These are phyloP conservation scores for Poecile atricapillus DNA, from an alignment of 2,113 vertebrate species.

Conservation along the genomic window DNA sequence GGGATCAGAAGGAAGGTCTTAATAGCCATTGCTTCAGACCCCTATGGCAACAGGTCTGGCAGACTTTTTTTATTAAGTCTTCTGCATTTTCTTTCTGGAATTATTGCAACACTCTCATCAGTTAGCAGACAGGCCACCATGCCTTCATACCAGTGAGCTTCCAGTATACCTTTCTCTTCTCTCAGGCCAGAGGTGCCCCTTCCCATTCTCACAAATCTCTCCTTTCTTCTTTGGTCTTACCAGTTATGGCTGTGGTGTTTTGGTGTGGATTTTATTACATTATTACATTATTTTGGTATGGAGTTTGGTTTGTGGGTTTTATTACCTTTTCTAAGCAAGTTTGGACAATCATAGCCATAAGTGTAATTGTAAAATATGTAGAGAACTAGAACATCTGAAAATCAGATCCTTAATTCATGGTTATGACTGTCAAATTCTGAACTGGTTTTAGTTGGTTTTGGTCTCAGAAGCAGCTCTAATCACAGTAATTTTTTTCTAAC, in stretches of 20 bases:
- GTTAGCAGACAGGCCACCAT: neutral
- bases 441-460: neutral
- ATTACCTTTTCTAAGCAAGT: neutral
- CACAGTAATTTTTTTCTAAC: neutral
- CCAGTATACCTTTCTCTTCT: neutral
- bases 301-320: neutral
- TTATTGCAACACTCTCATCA: neutral
- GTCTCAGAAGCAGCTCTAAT: neutral
- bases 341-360: neutral
- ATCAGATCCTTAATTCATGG: neutral
- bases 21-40: neutral
- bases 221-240: neutral
- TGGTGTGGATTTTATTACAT: neutral
- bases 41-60: rapidly evolving
- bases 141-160: neutral
- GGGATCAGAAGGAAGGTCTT: neutral
- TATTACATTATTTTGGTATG: neutral
- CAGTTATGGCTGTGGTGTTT: neutral
- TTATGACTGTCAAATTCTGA: neutral
- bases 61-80: neutral
- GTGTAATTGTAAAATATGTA: neutral
- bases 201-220: neutral
- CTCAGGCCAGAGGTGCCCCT: neutral
- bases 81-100: neutral
- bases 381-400: neutral